phyloP scores from a whole-genome alignment of 2,888 invertebrate genomes.

The Empis livida region DNA sequence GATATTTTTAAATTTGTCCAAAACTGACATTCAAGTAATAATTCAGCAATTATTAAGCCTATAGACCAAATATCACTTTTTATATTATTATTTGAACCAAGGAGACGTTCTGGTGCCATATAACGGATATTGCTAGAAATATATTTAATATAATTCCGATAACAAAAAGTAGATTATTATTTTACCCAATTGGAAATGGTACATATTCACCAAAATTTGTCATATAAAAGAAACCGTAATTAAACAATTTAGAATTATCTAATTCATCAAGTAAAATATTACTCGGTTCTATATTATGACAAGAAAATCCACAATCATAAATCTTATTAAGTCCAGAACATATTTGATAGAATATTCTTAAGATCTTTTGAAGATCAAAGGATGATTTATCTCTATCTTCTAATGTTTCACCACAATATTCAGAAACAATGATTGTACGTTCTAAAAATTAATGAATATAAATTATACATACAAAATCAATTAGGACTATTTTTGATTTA shows the following conservation, averaged over 20 bases:
- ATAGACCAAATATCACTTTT: slow-evolving; percentile 89
- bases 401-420: slow-evolving; percentile 58
- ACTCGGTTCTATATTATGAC: slow-evolving; percentile 68
- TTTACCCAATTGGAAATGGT: slow-evolving; percentile 76
- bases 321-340: slow-evolving; percentile 59
- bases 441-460: slow-evolving; percentile 40
- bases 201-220: slow-evolving; percentile 77
- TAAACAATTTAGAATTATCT: slow-evolving; percentile 70
- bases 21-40: slow-evolving; percentile 53
- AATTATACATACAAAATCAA: neutral
- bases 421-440: slow-evolving; percentile 69
- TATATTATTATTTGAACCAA: slow-evolving; percentile 50
- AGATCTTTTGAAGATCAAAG: slow-evolving; percentile 39
- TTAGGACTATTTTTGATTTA: too few relatives aligned
- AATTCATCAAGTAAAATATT: slow-evolving; percentile 65
- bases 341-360: slow-evolving; percentile 59
- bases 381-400: slow-evolving; percentile 39
- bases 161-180: slow-evolving; percentile 14
- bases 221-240: slow-evolving; percentile 90
- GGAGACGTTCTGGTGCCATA: slow-evolving; percentile 67
- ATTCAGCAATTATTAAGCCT: slow-evolving; percentile 78
- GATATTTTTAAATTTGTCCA: slow-evolving; percentile 65
- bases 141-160: slow-evolving; percentile 1
- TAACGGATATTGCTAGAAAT: slow-evolving; percentile 69
- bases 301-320: slow-evolving; percentile 57